Evolutionary conservation across 2,113 vertebrate genomes (phyloP).

Genomic region (Calidris pygmaea): DNA sequence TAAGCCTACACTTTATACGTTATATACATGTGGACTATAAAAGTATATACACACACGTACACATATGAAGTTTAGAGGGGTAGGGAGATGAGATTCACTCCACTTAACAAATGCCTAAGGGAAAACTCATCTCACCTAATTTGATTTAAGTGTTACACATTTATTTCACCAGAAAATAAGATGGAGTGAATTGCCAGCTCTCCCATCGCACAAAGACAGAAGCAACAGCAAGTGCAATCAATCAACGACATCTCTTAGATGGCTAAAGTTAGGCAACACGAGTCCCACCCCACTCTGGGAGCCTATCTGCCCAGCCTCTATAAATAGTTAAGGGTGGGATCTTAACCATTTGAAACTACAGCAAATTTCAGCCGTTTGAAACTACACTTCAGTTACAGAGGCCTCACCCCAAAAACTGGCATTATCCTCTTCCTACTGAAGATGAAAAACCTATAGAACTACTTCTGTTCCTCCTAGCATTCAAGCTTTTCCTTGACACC

Average conservation of each 20-base stretch:
- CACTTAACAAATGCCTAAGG: neutral
- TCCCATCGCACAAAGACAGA: neutral
- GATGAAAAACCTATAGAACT: neutral
- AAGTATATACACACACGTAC: neutral
- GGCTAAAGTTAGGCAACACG: neutral
- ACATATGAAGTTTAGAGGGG: neutral
- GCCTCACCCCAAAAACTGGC: neutral
- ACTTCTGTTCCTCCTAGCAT: neutral
- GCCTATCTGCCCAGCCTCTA: neutral
- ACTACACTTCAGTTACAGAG: neutral
- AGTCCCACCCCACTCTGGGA: neutral
- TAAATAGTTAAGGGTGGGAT: neutral
- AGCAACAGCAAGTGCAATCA: neutral
- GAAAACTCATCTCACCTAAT: neutral
- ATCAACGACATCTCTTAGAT: neutral
- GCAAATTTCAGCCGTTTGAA: neutral
- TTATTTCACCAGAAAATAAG: neutral
- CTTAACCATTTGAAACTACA: neutral
- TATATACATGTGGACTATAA: neutral
- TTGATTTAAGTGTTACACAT: neutral
- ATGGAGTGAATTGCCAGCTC: neutral
- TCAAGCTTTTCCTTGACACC: neutral
- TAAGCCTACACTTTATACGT: neutral
- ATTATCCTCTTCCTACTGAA: neutral
- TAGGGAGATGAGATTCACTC: neutral